These are phyloP conservation scores for Gambelia wislizenii DNA, from an alignment of 2,797 vertebrate genomes.

Conservation along the genomic window DNA sequence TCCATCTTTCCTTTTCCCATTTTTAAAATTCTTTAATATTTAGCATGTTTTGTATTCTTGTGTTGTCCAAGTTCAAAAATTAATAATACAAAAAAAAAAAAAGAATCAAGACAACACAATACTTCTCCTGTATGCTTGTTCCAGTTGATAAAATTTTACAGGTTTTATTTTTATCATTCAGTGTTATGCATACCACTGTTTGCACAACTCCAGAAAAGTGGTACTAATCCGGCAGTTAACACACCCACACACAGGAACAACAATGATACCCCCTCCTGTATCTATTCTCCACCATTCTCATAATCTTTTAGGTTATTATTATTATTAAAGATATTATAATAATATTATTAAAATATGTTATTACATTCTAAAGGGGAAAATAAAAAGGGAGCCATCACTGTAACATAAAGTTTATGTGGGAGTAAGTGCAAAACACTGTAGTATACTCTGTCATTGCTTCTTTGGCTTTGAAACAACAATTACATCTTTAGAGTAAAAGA, in stretches of 20 bases:
- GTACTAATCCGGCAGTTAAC: background rate
- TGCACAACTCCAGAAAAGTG: background rate
- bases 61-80: no score
- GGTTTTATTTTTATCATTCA: background rate
- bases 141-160: background rate
- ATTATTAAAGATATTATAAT: background rate
- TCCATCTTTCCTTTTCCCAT: no score
- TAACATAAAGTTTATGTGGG: background rate
- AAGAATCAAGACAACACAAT: background rate
- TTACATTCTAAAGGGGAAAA: background rate
- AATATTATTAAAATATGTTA: background rate
- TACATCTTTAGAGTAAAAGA: slow-evolving; percentile 48
- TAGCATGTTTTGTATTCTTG: no score
- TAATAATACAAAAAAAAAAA: no score
- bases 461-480: slow-evolving; percentile 45
- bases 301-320: background rate
- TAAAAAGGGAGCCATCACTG: background rate
- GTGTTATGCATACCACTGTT: background rate
- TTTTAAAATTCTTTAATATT: no score
- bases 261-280: background rate
- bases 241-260: background rate
- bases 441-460: slow-evolving; percentile 59
- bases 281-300: background rate
- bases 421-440: slow-evolving; percentile 5
- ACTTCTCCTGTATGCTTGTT: background rate